Evolutionary conservation across 2,888 invertebrate genomes (phyloP).

Genomic region (Anorthoa munda): DNA sequence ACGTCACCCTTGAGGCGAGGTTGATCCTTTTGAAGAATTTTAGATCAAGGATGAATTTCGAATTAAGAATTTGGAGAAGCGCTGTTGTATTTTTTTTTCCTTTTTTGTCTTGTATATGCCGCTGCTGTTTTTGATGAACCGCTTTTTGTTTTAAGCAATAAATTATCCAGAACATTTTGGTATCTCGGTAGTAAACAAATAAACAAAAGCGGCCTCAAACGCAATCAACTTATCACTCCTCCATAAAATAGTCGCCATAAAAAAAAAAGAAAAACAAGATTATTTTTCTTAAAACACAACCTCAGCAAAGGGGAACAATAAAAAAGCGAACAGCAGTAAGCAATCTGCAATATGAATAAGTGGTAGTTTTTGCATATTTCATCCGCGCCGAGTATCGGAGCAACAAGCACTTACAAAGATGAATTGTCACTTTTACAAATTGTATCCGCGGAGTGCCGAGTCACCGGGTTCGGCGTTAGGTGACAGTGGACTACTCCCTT

Average conservation of each 20-base stretch:
- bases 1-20: slow-evolving; percentile 31
- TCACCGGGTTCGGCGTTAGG: slow-evolving; percentile 44
- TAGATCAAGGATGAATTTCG: slow-evolving; percentile 39
- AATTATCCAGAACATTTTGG: slow-evolving; percentile 38
- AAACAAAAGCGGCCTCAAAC: slow-evolving; percentile 39
- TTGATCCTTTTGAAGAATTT: slow-evolving; percentile 50
- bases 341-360: slow-evolving; percentile 78
- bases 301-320: slow-evolving; percentile 65
- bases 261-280: slow-evolving; percentile 59
- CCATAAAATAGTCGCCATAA: slow-evolving; percentile 50
- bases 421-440: slow-evolving; percentile 86
- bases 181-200: slow-evolving; percentile 47
- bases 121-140: slow-evolving; percentile 8
- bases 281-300: slow-evolving; percentile 64
- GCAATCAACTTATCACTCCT: slow-evolving; percentile 55
- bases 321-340: slow-evolving; percentile 72
- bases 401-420: slow-evolving; percentile 82
- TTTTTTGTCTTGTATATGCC: neutral
- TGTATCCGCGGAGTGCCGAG: slow-evolving; percentile 71
- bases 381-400: slow-evolving; percentile 71
- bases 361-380: slow-evolving; percentile 85
- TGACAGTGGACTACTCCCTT: slow-evolving; percentile 40
- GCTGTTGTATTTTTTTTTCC: slow-evolving; percentile 1
- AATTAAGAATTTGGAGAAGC: slow-evolving; percentile 42
- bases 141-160: slow-evolving; percentile 26